Evolutionary conservation across 2,888 invertebrate species (phyloP).

Genomic region (Leptopilina drosophilae): DNA sequence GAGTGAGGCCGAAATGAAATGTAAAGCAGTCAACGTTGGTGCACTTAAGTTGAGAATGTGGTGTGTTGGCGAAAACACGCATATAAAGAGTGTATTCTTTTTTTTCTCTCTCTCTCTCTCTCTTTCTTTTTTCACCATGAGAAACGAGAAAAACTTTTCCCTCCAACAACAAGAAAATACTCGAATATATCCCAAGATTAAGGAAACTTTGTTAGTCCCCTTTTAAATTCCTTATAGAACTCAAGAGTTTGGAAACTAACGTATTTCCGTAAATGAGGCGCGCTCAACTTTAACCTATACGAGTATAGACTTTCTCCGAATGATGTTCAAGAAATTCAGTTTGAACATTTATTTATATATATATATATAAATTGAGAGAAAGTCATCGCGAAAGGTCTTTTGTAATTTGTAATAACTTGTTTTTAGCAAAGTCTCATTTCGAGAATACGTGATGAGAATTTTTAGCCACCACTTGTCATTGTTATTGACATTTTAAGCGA

Average conservation of each 20-base stretch:
- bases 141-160: slow-evolving; percentile 26
- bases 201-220: slow-evolving; percentile 1
- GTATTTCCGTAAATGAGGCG: slow-evolving; percentile 8
- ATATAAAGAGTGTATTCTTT: slow-evolving; percentile 28
- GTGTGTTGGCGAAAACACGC: slow-evolving; percentile 30
- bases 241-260: slow-evolving; percentile 16
- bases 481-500: too few species aligned
- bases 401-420: background rate
- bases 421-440: background rate
- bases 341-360: background rate
- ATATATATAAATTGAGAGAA: slow-evolving; percentile 19
- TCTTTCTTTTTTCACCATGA: background rate
- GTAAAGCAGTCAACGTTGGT: slow-evolving; percentile 33
- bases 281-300: slow-evolving; percentile 13
- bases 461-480: too few species aligned
- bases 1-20: slow-evolving; percentile 27
- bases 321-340: slow-evolving; percentile 18
- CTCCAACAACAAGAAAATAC: slow-evolving; percentile 17
- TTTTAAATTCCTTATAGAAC: background rate
- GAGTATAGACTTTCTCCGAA: background rate
- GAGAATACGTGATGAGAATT: too few species aligned
- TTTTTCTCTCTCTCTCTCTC: background rate
- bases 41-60: slow-evolving; percentile 34
- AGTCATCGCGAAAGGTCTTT: slow-evolving; percentile 20
- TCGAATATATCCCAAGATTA: background rate